Conservation (phyloP, 2,888 invertebrate genomes). For the Aporophyla lueneburgensis region DNA sequence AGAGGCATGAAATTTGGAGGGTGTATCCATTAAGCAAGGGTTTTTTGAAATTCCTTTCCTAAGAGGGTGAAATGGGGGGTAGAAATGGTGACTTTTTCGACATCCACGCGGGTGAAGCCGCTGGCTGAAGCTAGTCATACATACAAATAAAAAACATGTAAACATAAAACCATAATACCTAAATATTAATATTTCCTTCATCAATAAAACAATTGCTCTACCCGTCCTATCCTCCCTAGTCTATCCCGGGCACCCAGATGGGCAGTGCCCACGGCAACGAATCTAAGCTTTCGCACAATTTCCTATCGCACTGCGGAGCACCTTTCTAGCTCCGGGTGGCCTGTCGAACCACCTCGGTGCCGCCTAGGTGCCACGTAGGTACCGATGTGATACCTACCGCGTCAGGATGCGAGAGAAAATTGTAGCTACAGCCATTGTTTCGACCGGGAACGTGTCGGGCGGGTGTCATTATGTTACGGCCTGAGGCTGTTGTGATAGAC, state of each 20-base stretch:
- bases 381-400: conserved; percentile 8
- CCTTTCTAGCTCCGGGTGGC: conserved; percentile 63
- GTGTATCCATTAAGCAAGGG: too few relatives aligned
- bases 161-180: too few relatives aligned
- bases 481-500: conserved; percentile 6
- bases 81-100: too few relatives aligned
- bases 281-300: conserved; percentile 79
- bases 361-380: conserved; percentile 25
- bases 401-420: conserved; percentile 48
- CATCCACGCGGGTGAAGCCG: too few relatives aligned
- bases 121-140: too few relatives aligned
- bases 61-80: too few relatives aligned
- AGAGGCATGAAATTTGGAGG: too few relatives aligned
- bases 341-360: conserved; percentile 56
- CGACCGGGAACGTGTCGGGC: conserved; percentile 25
- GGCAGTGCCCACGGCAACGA: conserved; percentile 73
- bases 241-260: conserved; percentile 62
- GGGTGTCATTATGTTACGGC: conserved; percentile 48
- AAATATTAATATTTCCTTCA: too few relatives aligned
- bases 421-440: conserved; percentile 50
- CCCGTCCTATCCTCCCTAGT: conserved; percentile 62
- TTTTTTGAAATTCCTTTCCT: too few relatives aligned
- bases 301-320: conserved; percentile 70
- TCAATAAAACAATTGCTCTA: too few relatives aligned
- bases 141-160: too few relatives aligned